Percentiles rank a stretch among this genome's conserved stretches.
Evolutionary conservation across 2,888 invertebrate genomes (phyloP).

Genomic region (Zygaena filipendulae): DNA sequence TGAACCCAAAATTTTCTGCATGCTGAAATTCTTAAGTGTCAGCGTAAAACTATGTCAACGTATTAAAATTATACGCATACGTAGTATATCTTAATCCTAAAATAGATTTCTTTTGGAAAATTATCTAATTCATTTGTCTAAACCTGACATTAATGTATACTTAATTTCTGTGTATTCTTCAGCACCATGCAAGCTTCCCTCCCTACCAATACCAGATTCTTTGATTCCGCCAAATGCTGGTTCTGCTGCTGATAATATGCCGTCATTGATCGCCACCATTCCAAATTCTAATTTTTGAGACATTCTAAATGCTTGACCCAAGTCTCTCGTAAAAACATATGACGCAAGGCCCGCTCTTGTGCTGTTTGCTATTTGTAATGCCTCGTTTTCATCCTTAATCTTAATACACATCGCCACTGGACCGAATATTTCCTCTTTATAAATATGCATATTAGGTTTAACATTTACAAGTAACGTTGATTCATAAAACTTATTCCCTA

Average conservation of each 20-base stretch:
- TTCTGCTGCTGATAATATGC: slow-evolving; percentile 89
- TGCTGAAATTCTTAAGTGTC: no score
- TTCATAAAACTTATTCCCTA: slow-evolving; percentile 86
- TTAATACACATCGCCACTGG: slow-evolving; percentile 89
- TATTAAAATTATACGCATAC: no score
- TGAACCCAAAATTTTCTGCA: no score
- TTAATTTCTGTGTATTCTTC: slow-evolving; percentile 94
- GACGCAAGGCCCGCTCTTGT: slow-evolving; percentile 90
- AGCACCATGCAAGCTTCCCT: slow-evolving; percentile 92
- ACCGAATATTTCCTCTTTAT: slow-evolving; percentile 94
- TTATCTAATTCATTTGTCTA: slow-evolving; percentile 35
- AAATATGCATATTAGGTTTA: slow-evolving; percentile 82
- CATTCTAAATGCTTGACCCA: slow-evolving; percentile 92
- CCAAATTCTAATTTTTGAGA: slow-evolving; percentile 88
- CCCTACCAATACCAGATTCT: slow-evolving; percentile 95
- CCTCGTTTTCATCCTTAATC: slow-evolving; percentile 92
- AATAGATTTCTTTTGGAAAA: no score
- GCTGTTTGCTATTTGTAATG: slow-evolving; percentile 82
- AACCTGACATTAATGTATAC: slow-evolving; percentile 78
- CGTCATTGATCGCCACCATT: slow-evolving; percentile 97
- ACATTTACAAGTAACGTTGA: slow-evolving; percentile 90
- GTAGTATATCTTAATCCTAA: no score
- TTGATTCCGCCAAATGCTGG: slow-evolving; percentile 98
- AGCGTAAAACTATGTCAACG: no score
- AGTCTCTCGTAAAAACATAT: slow-evolving; percentile 92